phyloP scores from a whole-genome alignment of 2,113 vertebrate genomes.

The Balaenoptera acutorostrata region DNA sequence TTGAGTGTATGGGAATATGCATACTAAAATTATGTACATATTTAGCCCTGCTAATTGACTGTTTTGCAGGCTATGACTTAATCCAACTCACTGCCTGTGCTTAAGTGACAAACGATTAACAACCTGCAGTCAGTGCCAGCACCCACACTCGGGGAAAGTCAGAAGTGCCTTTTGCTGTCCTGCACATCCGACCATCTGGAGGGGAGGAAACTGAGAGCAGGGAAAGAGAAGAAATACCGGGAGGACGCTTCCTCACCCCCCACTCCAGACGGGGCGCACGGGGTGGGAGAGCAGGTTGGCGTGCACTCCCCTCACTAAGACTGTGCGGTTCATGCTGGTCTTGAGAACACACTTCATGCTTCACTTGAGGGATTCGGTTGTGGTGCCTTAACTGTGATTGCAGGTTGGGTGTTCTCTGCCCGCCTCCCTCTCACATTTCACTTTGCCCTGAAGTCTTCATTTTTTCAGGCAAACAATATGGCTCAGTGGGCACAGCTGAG shows the following conservation, averaged over 20 bases:
- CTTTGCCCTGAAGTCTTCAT: slow-evolving; percentile 75
- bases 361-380: no score
- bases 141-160: background rate
- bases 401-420: background rate
- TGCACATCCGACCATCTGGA: background rate
- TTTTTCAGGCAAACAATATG: background rate
- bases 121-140: background rate
- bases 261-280: background rate
- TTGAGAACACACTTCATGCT: background rate
- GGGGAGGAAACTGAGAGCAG: background rate
- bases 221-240: background rate
- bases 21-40: no score
- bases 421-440: slow-evolving; percentile 46
- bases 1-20: no score
- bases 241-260: no score
- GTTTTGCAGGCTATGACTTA: background rate
- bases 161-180: background rate
- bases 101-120: no score
- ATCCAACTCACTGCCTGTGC: background rate
- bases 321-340: background rate
- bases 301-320: background rate
- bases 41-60: no score
- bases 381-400: background rate
- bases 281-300: background rate
- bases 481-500: no score